Conservation (phyloP, 2,113 vertebrate genomes). For the Phylloscopus whistleri region DNA sequence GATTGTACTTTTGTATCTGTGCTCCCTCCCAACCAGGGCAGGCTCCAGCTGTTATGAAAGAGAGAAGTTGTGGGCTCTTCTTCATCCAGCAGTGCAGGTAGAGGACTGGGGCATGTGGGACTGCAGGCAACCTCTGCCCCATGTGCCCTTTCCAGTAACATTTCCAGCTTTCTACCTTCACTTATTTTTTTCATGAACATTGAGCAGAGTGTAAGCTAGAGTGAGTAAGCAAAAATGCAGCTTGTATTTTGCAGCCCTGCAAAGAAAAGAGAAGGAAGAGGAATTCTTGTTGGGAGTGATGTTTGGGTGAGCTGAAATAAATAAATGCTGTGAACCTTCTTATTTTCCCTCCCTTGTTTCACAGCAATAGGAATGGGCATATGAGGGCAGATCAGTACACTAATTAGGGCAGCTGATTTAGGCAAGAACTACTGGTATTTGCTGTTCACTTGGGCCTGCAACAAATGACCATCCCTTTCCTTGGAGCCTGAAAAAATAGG, state of each 20-base stretch:
- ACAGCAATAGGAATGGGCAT: neutral
- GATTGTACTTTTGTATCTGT: neutral
- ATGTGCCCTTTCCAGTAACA: neutral
- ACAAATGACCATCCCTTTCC: neutral
- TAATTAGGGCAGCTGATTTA: slow-evolving; percentile 3
- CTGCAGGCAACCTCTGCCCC: neutral
- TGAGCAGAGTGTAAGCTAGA: neutral
- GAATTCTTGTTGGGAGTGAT: neutral
- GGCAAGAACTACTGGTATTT: slow-evolving; percentile 34
- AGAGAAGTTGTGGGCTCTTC: neutral
- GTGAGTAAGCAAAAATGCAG: neutral
- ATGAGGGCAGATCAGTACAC: neutral
- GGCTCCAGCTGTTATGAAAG: neutral
- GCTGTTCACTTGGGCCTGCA: neutral
- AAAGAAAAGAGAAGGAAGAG: neutral
- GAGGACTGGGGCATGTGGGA: neutral
- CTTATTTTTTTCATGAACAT: neutral
- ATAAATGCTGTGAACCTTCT: neutral
- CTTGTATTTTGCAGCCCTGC: neutral
- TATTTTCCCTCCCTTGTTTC: neutral
- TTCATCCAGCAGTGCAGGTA: neutral
- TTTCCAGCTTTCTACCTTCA: neutral
- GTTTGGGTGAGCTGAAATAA: neutral
- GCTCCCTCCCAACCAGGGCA: neutral
- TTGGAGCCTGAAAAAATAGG: neutral